Base-by-base conservation (phyloP, 1,140 invertebrate genomes). In the Scaptomyza graminum region DNA sequence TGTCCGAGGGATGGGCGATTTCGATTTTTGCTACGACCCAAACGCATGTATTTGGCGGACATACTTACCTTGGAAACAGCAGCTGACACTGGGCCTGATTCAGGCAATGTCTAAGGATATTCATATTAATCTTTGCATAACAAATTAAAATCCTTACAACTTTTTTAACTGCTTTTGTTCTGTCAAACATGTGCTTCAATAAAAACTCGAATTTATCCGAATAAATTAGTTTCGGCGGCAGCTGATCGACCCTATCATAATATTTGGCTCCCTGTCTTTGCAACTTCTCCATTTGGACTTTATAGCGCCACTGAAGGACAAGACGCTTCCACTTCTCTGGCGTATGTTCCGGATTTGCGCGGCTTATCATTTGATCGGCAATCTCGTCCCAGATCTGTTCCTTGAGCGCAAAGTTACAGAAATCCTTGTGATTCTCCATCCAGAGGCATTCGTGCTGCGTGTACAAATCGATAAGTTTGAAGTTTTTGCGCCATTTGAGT, bases 401-500 rank as follows among this genome's bases (percentile, higher is more conserved):
- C 39, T 62, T 87, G 1, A 64, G 18, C 0, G 28, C 31, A 2
- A 76, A 66, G 41, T 87, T 79, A n/a, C 65, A 70, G n/a, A 74
- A 87, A 18, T 87, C 62, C 13, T 49, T 64, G 44, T 79, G 46
- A 7, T 51, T 55, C n/a, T 88, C 60, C 56, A 79, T 82, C 83
- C 83, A 87, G 13, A 87, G 49, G 12, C 79, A 88, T 22, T 79
- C 59, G 5, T 88, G 15, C 6, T 64, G 8, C 3, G 39, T 68
- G 34, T 83, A 87, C 2, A 87, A 50, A 31, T 72, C 63, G 11
- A 87, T 79, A 7, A 87, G 15, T 18, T 87, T 87, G 0, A 56
- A 8, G 31, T 85, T 54, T 2, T 13, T 47, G 43, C 0, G 18
- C 6, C 37, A 12, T 46, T 13, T 61, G 4, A 12, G 55, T 11